Conservation (phyloP, 2,113 vertebrate species). For the Melanerpes formicivorus region DNA sequence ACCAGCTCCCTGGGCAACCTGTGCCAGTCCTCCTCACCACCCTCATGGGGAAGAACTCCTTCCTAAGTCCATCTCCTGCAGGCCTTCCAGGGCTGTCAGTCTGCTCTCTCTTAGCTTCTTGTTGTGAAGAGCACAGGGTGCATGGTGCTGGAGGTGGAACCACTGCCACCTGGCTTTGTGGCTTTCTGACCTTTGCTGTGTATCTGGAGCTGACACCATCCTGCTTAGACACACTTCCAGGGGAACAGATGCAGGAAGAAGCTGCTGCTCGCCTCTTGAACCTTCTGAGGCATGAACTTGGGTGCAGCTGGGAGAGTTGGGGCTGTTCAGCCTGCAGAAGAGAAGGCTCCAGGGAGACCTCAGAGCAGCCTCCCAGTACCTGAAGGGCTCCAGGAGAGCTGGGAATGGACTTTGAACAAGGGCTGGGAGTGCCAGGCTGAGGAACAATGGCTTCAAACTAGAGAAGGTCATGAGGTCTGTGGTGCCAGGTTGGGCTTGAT, state of each 20-base stretch:
- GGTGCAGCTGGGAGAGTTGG: background rate
- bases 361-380: no score
- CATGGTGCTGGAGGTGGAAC: background rate
- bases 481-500: no score
- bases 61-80: background rate
- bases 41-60: no score
- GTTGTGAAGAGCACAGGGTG: background rate
- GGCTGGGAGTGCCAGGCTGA: no score
- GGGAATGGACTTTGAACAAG: no score
- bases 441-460: no score
- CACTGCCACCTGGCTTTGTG: background rate
- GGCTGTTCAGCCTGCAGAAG: no score
- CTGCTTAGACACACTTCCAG: background rate
- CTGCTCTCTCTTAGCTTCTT: background rate
- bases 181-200: background rate
- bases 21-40: no score
- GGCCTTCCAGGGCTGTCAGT: background rate
- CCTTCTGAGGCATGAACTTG: background rate
- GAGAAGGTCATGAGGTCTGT: no score
- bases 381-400: no score
- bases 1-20: no score
- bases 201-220: background rate
- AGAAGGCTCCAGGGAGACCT: no score
- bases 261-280: background rate
- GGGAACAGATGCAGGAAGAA: background rate